Evolutionary conservation across 2,888 invertebrate genomes (phyloP), one percentile per base, ranked within the genome.

Genomic region (Hypomecis atomaria): DNA sequence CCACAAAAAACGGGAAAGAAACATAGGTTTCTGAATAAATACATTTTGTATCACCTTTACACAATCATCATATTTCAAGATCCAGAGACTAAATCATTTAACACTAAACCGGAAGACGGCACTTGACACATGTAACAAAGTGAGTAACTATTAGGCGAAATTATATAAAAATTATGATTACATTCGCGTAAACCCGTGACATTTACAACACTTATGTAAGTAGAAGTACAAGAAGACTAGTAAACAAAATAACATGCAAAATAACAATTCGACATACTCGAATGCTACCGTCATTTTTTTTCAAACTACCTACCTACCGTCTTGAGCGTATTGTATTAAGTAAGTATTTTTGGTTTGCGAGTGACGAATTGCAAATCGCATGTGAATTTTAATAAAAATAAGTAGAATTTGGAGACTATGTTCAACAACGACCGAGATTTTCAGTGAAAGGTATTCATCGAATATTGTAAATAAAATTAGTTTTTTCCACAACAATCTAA

Each of bases 161-260:
- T 66, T 66, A 63, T 63, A 60, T 66, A 40, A 57, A 60, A 63
- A 60, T 66, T 62, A 62, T 48, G n/a, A 11, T 40, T 48, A 47
- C 33, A 47, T 50, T 56, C 52, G 11, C 36, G 50, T 65, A 6
- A 59, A 57, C 52, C 23, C 23, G 40, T 36, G 40, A 36, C 40
- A 6, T 10, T 1, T n/a, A 10, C 1, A 33, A 37, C 7, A n/a
- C 11, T 37, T 47, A 7, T 8, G 47, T 47, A 5, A 37, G 3
- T 4, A 10, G 10, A 33, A 47, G 3, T 4, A 10, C 33, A 33
- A 47, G 33, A 33, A 33, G 11, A 43, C 33, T 34, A 34, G 0
- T 6, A 6, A 13, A 13, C 33, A 7, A n/a, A 48, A 36, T 36
- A n/a, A n/a, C n/a, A n/a, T n/a, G n/a, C n/a, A n/a, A 36, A 33